A percentile compares a stretch with the other conserved stretches of the same genome.
phyloP scores from a whole-genome alignment of 2,888 invertebrate species.

The Xestoiulus laeticollis region DNA sequence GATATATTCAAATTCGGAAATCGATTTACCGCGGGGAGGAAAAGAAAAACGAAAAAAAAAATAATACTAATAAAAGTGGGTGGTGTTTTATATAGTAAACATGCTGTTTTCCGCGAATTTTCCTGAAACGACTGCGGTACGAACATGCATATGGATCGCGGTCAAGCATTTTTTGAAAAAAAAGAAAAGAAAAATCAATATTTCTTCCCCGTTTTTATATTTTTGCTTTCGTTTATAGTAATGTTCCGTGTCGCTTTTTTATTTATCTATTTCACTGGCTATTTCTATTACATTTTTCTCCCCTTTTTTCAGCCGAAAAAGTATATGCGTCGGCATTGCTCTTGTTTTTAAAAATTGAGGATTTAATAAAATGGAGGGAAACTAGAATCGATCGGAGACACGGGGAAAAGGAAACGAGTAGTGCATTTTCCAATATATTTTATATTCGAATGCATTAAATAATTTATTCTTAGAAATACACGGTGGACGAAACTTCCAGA shows the following conservation, averaged over 20 bases:
- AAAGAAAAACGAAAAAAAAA: background rate
- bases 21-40: conserved; percentile 5
- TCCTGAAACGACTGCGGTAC: background rate
- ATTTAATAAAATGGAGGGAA: conserved; percentile 23
- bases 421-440: background rate
- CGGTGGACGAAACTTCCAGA: background rate
- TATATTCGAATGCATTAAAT: conserved; percentile 27
- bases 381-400: background rate
- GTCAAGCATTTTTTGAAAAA: background rate
- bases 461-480: background rate
- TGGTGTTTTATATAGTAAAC: conserved; percentile 5
- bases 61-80: conserved; percentile 21
- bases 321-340: background rate
- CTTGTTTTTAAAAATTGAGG: conserved; percentile 31
- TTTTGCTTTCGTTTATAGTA: conserved; percentile 29
- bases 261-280: background rate
- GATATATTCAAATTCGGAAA: conserved; percentile 37
- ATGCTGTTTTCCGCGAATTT: background rate
- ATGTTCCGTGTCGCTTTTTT: conserved; percentile 23
- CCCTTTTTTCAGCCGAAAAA: background rate
- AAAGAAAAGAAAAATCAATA: background rate
- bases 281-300: background rate
- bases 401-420: background rate
- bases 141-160: conserved; percentile 12
- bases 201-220: background rate